These are phyloP conservation scores for Acridotheres tristis DNA, from an alignment of 2,797 vertebrate genomes.

Conservation along the genomic window DNA sequence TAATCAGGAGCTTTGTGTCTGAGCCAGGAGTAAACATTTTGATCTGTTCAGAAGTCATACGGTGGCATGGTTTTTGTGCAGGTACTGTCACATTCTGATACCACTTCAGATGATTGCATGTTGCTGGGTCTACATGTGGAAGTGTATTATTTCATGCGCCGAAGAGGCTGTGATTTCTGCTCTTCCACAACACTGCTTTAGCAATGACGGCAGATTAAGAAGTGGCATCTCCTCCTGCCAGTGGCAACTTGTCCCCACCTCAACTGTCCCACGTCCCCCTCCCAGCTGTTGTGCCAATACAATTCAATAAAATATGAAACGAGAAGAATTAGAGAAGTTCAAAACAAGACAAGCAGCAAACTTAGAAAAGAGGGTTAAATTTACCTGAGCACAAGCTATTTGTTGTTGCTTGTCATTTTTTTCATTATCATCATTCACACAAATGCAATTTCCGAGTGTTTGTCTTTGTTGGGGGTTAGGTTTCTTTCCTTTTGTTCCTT, in stretches of 20 bases:
- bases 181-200: neutral
- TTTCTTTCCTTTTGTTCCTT: neutral
- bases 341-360: neutral
- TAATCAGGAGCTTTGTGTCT: neutral
- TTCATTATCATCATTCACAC: neutral
- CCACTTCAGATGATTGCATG: neutral
- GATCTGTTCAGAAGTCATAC: fast-evolving
- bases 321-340: neutral
- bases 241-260: neutral
- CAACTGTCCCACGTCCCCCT: neutral
- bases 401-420: neutral
- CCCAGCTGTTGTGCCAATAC: neutral
- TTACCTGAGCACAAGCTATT: neutral
- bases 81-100: neutral
- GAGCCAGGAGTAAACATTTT: neutral
- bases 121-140: neutral
- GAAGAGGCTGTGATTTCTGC: neutral
- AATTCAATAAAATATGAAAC: neutral
- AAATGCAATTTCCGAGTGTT: neutral
- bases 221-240: neutral
- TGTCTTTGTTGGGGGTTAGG: neutral
- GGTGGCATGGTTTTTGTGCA: neutral
- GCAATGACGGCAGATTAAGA: neutral
- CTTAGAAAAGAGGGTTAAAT: neutral
- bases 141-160: neutral